These are phyloP conservation scores for Trypoxylus dichotomus DNA, from an alignment of 1,140 invertebrate species.

Conservation along the genomic window DNA sequence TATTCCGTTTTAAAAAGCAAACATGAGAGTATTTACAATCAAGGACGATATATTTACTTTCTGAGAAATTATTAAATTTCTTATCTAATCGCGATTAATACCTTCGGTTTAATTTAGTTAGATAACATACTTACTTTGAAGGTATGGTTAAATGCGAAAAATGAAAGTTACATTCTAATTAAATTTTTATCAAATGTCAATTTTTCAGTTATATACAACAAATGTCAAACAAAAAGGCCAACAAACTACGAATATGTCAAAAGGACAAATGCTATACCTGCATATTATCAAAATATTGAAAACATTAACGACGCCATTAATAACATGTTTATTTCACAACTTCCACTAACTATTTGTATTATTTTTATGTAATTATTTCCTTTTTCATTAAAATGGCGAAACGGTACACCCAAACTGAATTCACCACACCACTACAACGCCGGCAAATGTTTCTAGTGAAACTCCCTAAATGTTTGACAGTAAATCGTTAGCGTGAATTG, in stretches of 20 bases:
- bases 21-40: neutral
- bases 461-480: constrained; percentile 22
- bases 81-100: constrained; percentile 11
- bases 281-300: constrained; percentile 16
- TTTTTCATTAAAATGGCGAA: constrained; percentile 29
- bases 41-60: constrained; percentile 17
- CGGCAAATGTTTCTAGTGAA: neutral
- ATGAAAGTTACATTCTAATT: constrained; percentile 20
- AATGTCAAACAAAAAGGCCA: constrained; percentile 31
- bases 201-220: constrained; percentile 25
- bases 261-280: neutral
- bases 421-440: neutral
- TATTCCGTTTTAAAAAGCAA: constrained; percentile 2
- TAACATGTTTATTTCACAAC: neutral
- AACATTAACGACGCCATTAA: neutral
- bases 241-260: constrained; percentile 27
- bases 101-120: neutral
- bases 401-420: constrained; percentile 26
- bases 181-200: constrained; percentile 21
- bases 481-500: neutral
- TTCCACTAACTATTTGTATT: constrained; percentile 2
- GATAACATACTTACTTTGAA: neutral
- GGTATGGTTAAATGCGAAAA: neutral
- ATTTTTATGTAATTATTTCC: constrained; percentile 1
- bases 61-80: neutral